phyloP scores from a whole-genome alignment of 23 tunicate genomes.

The Ascidia mentula region DNA sequence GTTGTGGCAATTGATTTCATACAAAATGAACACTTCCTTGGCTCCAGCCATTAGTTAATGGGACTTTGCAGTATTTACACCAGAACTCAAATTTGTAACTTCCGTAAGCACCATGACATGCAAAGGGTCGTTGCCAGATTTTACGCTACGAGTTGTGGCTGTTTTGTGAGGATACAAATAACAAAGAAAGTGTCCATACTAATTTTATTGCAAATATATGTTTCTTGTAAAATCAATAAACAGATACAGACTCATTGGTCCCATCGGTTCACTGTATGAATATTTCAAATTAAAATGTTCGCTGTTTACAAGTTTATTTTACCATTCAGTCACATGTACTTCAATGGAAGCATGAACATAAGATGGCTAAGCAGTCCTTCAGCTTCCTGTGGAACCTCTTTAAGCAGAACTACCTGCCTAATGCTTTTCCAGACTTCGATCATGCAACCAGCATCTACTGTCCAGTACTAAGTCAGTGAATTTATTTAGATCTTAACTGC shows the following conservation, averaged over 20 bases:
- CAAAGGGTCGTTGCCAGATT: no score
- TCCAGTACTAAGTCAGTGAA: conserved; percentile 19
- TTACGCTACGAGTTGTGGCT: no score
- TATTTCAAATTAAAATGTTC: no score
- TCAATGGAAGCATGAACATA: conserved; percentile 62
- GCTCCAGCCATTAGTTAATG: background rate
- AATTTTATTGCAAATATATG: no score
- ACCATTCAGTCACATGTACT: conserved; percentile 29
- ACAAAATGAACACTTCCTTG: background rate
- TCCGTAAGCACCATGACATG: no score
- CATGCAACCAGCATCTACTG: conserved; percentile 51
- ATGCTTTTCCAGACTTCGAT: conserved; percentile 73
- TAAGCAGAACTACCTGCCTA: conserved; percentile 71
- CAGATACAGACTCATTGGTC: no score
- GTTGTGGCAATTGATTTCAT: background rate
- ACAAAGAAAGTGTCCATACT: no score
- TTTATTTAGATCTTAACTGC: background rate
- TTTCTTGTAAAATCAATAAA: no score
- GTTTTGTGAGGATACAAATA: no score
- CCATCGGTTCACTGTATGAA: no score
- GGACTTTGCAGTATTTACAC: background rate
- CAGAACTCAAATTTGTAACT: no score
- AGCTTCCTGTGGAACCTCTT: conserved; percentile 90
- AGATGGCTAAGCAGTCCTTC: conserved; percentile 40
- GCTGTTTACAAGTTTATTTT: no score